phyloP scores from a whole-genome alignment of 2,797 vertebrate genomes.

The Typhlichthys subterraneus region DNA sequence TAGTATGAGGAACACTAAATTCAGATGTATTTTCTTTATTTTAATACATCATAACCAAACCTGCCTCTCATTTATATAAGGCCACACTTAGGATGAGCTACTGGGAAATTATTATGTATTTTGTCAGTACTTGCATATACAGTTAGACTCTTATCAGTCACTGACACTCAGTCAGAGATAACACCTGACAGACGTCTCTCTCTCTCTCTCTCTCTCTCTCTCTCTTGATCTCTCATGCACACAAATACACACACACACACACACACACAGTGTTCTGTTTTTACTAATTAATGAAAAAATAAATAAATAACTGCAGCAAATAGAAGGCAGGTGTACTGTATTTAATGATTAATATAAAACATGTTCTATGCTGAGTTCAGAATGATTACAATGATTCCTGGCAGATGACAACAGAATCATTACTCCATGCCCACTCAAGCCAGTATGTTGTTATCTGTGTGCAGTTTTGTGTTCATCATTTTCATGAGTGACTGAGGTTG shows the following conservation, averaged over 20 bases:
- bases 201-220: too few species aligned
- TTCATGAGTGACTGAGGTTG: constrained; percentile 72
- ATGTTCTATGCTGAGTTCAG: too few species aligned
- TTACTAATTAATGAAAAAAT: too few species aligned
- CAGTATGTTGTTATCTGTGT: constrained; percentile 52
- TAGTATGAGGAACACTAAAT: constrained; percentile 72
- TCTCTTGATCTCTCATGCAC: too few species aligned
- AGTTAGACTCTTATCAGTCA: too few species aligned
- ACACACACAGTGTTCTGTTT: too few species aligned
- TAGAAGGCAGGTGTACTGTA: too few species aligned
- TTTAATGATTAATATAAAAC: too few species aligned
- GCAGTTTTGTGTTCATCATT: constrained; percentile 73
- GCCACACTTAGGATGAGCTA: constrained; percentile 90
- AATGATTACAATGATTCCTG: too few species aligned
- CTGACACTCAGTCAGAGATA: too few species aligned
- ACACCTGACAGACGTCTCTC: too few species aligned
- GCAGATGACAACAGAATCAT: constrained; percentile 18
- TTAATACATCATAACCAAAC: constrained; percentile 87
- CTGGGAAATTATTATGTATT: constrained; percentile 76
- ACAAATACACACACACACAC: constrained; percentile 85
- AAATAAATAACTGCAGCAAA: too few species aligned
- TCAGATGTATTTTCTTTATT: constrained; percentile 63
- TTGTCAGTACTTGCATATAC: constrained; percentile 83
- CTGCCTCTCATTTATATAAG: constrained; percentile 88
- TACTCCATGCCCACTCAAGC: constrained; percentile 24